Base-by-base conservation (phyloP, 2,113 vertebrate species). In the Xiphophorus hellerii region DNA sequence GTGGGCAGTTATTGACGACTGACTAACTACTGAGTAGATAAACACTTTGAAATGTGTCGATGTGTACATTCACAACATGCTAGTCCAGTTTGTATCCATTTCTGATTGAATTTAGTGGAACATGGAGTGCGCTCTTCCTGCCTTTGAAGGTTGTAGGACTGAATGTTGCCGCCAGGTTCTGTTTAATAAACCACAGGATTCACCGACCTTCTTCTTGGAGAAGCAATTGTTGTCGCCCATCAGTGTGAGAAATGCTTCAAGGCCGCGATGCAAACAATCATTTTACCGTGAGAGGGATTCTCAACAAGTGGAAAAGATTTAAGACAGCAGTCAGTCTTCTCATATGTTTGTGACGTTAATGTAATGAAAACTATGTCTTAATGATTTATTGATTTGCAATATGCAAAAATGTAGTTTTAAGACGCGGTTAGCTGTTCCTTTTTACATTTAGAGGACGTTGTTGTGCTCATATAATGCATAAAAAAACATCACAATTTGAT, bases 1-100 rank as follows among this genome's bases (percentile, higher is more conserved):
- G 33, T 12, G 15, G 14, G 63, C 0, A 25, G 73, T 78, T 74
- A 66, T 65, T 42, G 51, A 61, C 62, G 76, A 77, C 80, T 60
- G 17, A 75, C 22, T 3, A 58, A n/a, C 22, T 8, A 2, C 0
- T 54, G 22, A 54, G 25, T 54, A 54, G 22, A 54, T 25, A 54
- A 54, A 54, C 0, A 54, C 15, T 20, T 25, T 11, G 9, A 54
- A 48, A 20, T 48, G 44, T 58, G 48, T 25, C 1, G 0, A 51
- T 51, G 1, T 0, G 7, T 58, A 22, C 6, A 58, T n/a, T 58
- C n/a, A 25, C 7, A 10, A 58, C 17, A 25, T 3, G 22, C 9
- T 2, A n/a, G 25, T 25, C 17, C 25, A 10, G n/a, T 2, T 6
- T 0, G 48, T 54, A 9, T 8, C 51, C 9, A 58, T 58, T 58